Percentiles rank a stretch among this genome's conserved stretches.
Evolutionary conservation across 2,888 invertebrate species (phyloP).

Genomic region (Chymomyza procnemis): DNA sequence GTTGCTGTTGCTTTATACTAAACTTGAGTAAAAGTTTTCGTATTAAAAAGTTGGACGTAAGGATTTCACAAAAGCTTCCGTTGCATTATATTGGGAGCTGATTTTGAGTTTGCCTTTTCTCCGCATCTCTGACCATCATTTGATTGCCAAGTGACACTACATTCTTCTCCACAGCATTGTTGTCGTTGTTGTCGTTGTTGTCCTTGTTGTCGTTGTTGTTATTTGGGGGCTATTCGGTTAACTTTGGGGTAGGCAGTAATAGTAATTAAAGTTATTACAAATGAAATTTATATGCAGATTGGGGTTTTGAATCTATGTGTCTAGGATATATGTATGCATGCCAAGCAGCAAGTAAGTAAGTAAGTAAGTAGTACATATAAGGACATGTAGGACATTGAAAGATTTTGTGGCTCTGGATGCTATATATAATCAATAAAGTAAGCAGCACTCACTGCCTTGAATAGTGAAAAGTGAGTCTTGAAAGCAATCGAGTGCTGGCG

Average conservation of each 20-base stretch:
- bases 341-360: too few relatives aligned
- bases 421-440: constrained; percentile 36
- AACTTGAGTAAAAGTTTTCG: constrained; percentile 66
- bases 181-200: constrained; percentile 10
- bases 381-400: too few relatives aligned
- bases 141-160: constrained; percentile 66
- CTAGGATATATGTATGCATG: neutral
- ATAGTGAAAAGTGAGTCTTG: too few relatives aligned
- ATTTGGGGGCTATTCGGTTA: constrained; percentile 3
- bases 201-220: constrained; percentile 8
- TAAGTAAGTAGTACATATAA: too few relatives aligned
- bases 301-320: constrained; percentile 8
- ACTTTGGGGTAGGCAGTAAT: constrained; percentile 41
- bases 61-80: constrained; percentile 72
- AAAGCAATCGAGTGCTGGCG: neutral
- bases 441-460: neutral
- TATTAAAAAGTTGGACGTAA: constrained; percentile 72
- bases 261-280: constrained; percentile 65
- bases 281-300: constrained; percentile 44
- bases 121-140: constrained; percentile 38
- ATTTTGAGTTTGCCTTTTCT: constrained; percentile 52
- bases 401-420: neutral
- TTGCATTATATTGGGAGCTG: constrained; percentile 71
- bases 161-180: constrained; percentile 1
- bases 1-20: constrained; percentile 55